Evolutionary conservation across 2,888 invertebrate species (phyloP), one percentile per base, ranked within the genome.

Genomic region (Hypolimnas misippus): DNA sequence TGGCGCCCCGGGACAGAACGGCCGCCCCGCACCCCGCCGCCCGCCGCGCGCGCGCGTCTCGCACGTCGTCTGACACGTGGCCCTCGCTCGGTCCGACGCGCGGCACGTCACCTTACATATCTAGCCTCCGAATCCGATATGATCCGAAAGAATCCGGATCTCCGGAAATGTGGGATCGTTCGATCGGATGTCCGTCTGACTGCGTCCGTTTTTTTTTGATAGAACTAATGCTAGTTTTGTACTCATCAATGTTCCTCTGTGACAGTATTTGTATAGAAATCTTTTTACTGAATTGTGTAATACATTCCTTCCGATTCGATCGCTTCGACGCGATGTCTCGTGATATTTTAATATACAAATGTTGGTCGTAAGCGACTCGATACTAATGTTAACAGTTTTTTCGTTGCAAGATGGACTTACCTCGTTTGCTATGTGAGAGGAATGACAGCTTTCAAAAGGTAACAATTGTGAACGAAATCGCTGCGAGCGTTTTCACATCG

Each of bases 321-420:
- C 19, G 17, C n/a, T 3, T 40, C 35, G 52, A 38, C 16, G 58
- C 46, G 35, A 50, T 16, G 21, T 25, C 4, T 63, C 62, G 65
- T 69, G 67, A 68, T 67, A 70, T 69, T 70, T 70, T 70, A 69
- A 44, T 68, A 69, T 57, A 62, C 62, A 56, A 65, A 62, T 66
- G 65, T 66, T 65, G 49, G 59, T 67, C 56, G 50, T 44, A 29
- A 53, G 38, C 51, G 33, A 58, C 52, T 44, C 49, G 42, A 62
- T 63, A 65, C 35, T 63, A 54, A 62, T 56, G 17, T 62, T 19
- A 44, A 59, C 66, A 69, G 71, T 69, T 25, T 49, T 49, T 63
- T 77, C 78, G 77, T 78, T 80, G 64, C 77, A 78, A 87, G 87
- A 73, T 86, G 89, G 89, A 77, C 77, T 68, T 77, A 81, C 81